A percentile compares a stretch with the other conserved stretches of the same genome.
Evolutionary conservation across 2,113 vertebrate species (phyloP).

Genomic region (Coreoperca whiteheadi): DNA sequence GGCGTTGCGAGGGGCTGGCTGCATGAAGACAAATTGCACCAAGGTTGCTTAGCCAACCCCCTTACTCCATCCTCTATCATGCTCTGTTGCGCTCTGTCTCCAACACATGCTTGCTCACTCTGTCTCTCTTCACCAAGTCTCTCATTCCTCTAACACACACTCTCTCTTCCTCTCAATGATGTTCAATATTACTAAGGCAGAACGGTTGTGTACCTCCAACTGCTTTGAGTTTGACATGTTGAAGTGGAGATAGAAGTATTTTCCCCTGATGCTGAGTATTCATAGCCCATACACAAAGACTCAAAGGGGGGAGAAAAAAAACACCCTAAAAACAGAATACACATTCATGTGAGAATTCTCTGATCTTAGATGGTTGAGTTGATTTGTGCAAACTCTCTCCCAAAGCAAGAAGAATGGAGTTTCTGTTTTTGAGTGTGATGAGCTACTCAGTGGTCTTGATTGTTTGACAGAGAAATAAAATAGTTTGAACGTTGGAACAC

Average conservation of each 20-base stretch:
- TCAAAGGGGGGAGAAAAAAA: slow-evolving; percentile 33
- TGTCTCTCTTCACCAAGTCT: slow-evolving; percentile 51
- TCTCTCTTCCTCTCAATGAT: slow-evolving; percentile 21
- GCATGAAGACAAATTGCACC: slow-evolving; percentile 74
- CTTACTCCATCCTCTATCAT: slow-evolving; percentile 64
- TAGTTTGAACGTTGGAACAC: slow-evolving; percentile 14
- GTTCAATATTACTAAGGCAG: slow-evolving; percentile 43
- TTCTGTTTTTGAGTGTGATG: slow-evolving; percentile 38
- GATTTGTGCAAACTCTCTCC: slow-evolving; percentile 61
- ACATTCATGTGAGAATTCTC: slow-evolving; percentile 39
- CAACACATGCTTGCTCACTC: slow-evolving; percentile 51
- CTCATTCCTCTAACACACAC: slow-evolving; percentile 50
- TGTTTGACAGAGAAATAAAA: slow-evolving; percentile 59
- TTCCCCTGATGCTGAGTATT: slow-evolving; percentile 47
- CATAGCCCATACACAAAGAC: slow-evolving; percentile 18
- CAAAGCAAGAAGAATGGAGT: slow-evolving; percentile 40
- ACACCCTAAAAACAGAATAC: slow-evolving; percentile 32
- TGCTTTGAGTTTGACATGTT: slow-evolving; percentile 61
- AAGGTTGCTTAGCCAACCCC: slow-evolving; percentile 68
- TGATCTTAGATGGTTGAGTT: slow-evolving; percentile 60
- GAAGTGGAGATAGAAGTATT: slow-evolving; percentile 59
- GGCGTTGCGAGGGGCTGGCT: slow-evolving; percentile 42
- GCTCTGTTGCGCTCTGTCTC: slow-evolving; percentile 52
- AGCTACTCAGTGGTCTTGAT: slow-evolving; percentile 56
- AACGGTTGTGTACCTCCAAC: slow-evolving; percentile 31